Evolutionary conservation across 2,113 vertebrate genomes (phyloP).

Genomic region (Corvus hawaiiensis): DNA sequence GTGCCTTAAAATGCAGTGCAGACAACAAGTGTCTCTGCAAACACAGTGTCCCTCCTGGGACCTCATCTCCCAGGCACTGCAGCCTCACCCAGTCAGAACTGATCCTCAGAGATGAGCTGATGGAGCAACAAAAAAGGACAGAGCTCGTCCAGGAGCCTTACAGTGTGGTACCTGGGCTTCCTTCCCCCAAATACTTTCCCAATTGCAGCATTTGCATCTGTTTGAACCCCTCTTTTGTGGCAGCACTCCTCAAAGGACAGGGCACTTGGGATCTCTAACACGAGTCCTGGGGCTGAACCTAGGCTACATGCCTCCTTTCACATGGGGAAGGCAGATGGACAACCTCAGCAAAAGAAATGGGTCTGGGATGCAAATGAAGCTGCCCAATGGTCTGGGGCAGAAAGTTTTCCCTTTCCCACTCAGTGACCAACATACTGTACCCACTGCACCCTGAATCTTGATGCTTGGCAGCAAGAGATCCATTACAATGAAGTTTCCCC

Average conservation of each 20-base stretch:
- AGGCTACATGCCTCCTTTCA: not conserved
- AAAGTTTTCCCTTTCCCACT: not conserved
- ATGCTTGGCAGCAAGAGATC: not conserved
- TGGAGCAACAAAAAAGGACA: not conserved
- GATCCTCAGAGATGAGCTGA: not conserved
- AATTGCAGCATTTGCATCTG: not conserved
- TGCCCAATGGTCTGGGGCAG: not conserved
- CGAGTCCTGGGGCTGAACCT: fast-evolving
- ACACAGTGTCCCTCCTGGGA: fast-evolving
- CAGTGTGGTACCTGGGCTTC: not conserved
- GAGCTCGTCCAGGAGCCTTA: not conserved
- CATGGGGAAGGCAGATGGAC: not conserved
- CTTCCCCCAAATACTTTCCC: not conserved
- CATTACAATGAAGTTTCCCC: not conserved
- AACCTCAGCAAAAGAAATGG: not conserved
- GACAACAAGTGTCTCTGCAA: not conserved
- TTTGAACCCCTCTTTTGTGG: not conserved
- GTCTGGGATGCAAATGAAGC: not conserved
- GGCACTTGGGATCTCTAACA: not conserved
- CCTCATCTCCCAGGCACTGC: not conserved
- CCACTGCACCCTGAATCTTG: not conserved
- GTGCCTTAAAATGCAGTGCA: not conserved
- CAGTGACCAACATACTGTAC: not conserved
- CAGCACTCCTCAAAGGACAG: not conserved
- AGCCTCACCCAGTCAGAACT: not conserved